phyloP scores from a whole-genome alignment of 2,113 vertebrate genomes.

The Planiliza haematocheilus region DNA sequence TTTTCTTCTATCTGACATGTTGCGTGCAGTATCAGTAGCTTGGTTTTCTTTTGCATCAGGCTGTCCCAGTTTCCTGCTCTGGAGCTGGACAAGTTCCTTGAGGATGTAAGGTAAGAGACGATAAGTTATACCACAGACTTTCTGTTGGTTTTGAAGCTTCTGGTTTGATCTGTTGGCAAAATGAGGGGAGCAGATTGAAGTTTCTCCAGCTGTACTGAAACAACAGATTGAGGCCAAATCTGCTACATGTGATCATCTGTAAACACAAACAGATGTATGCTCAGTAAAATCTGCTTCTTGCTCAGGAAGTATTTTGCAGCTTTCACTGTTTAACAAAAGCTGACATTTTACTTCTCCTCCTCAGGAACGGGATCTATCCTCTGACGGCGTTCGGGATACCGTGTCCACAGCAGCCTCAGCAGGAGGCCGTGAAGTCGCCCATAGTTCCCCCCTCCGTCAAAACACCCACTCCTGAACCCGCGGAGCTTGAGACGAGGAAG shows the following conservation, averaged over 20 bases:
- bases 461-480: slow-evolving; percentile 95
- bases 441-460: slow-evolving; percentile 96
- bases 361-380: slow-evolving; percentile 97
- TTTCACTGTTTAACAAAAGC: no score
- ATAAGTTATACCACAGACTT: no score
- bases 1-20: neutral
- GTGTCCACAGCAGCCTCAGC: slow-evolving; percentile 94
- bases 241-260: no score
- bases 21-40: neutral
- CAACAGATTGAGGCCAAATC: no score
- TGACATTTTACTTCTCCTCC: neutral
- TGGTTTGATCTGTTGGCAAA: neutral
- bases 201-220: no score
- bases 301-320: no score
- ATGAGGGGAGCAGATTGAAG: no score
- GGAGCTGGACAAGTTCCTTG: slow-evolving; percentile 97
- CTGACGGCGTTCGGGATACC: slow-evolving; percentile 95
- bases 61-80: slow-evolving; percentile 97
- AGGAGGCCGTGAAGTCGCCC: slow-evolving; percentile 94
- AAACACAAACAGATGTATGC: no score
- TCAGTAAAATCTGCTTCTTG: no score
- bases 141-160: no score
- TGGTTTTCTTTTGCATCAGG: slow-evolving; percentile 72
- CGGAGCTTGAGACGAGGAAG: slow-evolving; percentile 97
- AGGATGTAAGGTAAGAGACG: slow-evolving; percentile 93